These are phyloP conservation scores for Cheiracanthium punctorium DNA, from an alignment of 2,888 invertebrate genomes.

Conservation along the genomic window DNA sequence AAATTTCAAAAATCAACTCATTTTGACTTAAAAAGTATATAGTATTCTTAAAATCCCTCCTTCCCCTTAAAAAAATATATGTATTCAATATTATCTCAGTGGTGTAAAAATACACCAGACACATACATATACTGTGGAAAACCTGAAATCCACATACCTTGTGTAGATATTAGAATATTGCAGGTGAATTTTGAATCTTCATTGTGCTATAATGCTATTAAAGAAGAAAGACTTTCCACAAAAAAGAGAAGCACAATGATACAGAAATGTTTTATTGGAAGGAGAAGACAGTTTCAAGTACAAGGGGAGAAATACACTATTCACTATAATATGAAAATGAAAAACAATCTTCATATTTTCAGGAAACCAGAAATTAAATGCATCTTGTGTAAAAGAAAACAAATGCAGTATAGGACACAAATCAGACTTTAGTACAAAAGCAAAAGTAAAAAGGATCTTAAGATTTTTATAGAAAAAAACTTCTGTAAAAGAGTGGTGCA, in stretches of 20 bases:
- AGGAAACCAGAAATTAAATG: slow-evolving; percentile 30
- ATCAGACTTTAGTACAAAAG: slow-evolving; percentile 31
- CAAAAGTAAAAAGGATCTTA: slow-evolving; percentile 43
- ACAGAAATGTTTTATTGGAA: slow-evolving; percentile 60
- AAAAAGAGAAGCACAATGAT: slow-evolving; percentile 22
- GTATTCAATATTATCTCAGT: too few species aligned
- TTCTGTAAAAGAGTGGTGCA: slow-evolving; percentile 51
- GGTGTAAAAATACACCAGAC: too few species aligned
- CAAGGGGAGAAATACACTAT: slow-evolving; percentile 40
- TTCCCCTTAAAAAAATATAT: too few species aligned
- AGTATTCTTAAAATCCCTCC: too few species aligned
- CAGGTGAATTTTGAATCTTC: too few species aligned
- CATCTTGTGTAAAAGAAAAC: slow-evolving; percentile 38
- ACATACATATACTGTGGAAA: too few species aligned
- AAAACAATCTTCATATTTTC: slow-evolving; percentile 11
- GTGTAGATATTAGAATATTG: too few species aligned
- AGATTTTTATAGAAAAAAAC: slow-evolving; percentile 30
- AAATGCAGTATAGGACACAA: slow-evolving; percentile 6
- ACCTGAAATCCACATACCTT: too few species aligned
- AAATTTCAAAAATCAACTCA: too few species aligned
- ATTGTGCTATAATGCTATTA: too few species aligned
- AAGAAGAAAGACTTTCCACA: too few species aligned
- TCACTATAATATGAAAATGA: slow-evolving; percentile 1
- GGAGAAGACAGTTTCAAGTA: slow-evolving; percentile 60
- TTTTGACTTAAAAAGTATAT: too few species aligned